These are phyloP conservation scores for Daboia siamensis DNA, from an alignment of 2,113 vertebrate genomes.

Conservation along the genomic window DNA sequence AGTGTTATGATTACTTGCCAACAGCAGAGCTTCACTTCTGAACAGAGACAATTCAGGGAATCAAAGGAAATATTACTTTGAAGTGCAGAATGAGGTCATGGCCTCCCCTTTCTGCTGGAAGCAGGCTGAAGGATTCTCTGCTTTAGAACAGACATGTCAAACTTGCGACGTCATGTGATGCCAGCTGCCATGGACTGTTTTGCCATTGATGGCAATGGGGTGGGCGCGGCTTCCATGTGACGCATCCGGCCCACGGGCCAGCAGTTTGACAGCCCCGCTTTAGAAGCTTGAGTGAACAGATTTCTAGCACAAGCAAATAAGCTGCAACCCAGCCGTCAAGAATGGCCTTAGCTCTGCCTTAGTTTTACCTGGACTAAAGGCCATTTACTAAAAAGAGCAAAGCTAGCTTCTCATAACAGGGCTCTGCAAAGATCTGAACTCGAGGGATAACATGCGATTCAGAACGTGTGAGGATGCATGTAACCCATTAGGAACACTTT, in stretches of 20 bases:
- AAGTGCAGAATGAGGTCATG: neutral
- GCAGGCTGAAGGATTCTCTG: neutral
- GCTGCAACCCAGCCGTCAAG: neutral
- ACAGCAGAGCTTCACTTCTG: neutral
- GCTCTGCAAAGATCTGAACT: neutral
- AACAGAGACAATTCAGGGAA: too few relatives aligned
- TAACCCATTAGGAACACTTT: neutral
- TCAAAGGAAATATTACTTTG: too few relatives aligned
- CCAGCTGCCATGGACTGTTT: too few relatives aligned
- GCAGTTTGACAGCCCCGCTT: too few relatives aligned
- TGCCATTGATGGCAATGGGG: too few relatives aligned
- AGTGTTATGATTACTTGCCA: neutral
- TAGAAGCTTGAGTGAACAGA: neutral
- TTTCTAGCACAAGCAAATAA: neutral
- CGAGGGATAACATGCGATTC: neutral
- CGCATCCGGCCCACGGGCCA: too few relatives aligned
- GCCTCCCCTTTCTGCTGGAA: neutral
- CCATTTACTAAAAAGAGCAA: neutral
- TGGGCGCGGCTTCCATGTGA: too few relatives aligned
- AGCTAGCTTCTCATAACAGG: neutral
- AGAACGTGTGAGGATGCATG: neutral
- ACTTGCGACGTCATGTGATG: too few relatives aligned
- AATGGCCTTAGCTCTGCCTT: neutral
- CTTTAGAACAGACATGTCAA: too few relatives aligned
- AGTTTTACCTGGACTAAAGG: neutral